Evolutionary conservation across 2,113 vertebrate species (phyloP).

Genomic region (Oncorhynchus gorbuscha): DNA sequence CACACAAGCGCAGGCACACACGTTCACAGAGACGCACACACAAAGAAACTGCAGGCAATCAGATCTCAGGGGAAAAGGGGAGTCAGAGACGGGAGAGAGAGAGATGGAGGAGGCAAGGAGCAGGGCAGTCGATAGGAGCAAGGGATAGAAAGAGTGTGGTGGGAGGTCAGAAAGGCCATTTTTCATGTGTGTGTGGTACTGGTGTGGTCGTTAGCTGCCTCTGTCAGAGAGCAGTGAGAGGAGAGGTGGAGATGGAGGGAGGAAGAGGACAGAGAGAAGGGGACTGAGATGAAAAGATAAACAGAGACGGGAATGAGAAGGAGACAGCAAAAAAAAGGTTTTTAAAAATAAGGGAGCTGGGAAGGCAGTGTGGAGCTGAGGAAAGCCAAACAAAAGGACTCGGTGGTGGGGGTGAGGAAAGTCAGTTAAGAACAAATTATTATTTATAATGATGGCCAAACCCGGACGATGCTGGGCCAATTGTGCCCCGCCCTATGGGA

Average conservation of each 20-base stretch:
- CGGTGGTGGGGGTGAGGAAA: too few species aligned
- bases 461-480: too few species aligned
- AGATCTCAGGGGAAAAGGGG: conserved; percentile 44
- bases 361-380: conserved; percentile 45
- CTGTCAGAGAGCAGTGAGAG: not conserved
- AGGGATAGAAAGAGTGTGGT: not conserved
- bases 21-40: conserved; percentile 3
- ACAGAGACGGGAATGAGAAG: conserved; percentile 17
- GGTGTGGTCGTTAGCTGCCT: not conserved
- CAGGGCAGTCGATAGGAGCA: conserved; percentile 46
- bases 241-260: not conserved
- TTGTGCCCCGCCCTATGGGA: too few species aligned
- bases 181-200: not conserved
- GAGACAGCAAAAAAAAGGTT: conserved; percentile 24
- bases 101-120: conserved; percentile 54
- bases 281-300: conserved; percentile 21
- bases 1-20: conserved; percentile 3
- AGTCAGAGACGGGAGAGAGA: conserved; percentile 17
- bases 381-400: not conserved
- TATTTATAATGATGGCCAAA: too few species aligned
- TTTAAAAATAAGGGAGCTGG: conserved; percentile 29
- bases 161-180: not conserved
- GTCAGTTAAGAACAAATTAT: too few species aligned
- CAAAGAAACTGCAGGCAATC: conserved; percentile 48
- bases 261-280: conserved; percentile 10